Evolutionary conservation across 2,888 invertebrate species (phyloP).

Genomic region (Nomada fabriciana): DNA sequence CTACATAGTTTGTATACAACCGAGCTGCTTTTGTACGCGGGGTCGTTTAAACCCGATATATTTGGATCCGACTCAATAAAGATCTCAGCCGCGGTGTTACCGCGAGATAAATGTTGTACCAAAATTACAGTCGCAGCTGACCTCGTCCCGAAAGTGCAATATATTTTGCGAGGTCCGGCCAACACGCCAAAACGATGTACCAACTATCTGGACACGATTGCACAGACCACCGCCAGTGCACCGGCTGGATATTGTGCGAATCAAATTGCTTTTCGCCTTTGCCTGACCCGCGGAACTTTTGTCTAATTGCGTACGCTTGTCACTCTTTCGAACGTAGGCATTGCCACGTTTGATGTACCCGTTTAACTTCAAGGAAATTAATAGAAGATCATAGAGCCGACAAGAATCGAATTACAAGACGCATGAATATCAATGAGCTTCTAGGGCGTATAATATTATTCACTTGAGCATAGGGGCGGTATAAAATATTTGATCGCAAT

Average conservation of each 20-base stretch:
- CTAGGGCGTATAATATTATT: too few relatives aligned
- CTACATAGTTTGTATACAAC: slow-evolving; percentile 19
- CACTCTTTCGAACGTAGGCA: too few relatives aligned
- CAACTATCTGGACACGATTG: slow-evolving; percentile 64
- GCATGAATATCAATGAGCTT: too few relatives aligned
- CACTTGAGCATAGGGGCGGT: too few relatives aligned
- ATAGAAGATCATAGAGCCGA: too few relatives aligned
- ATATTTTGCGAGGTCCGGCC: slow-evolving; percentile 68
- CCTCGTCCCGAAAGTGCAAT: slow-evolving; percentile 77
- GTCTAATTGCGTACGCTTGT: background rate
- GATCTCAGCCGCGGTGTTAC: slow-evolving; percentile 71
- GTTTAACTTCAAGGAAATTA: too few relatives aligned
- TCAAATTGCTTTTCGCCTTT: slow-evolving; percentile 59
- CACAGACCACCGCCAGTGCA: slow-evolving; percentile 25
- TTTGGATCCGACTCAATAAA: slow-evolving; percentile 70
- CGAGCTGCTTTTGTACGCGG: slow-evolving; percentile 50
- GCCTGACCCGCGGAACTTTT: slow-evolving; percentile 9
- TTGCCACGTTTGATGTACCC: too few relatives aligned
- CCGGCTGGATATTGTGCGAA: slow-evolving; percentile 59
- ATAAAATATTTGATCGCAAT: too few relatives aligned
- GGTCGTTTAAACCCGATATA: slow-evolving; percentile 67
- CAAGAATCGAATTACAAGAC: too few relatives aligned
- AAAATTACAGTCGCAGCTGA: slow-evolving; percentile 77
- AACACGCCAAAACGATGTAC: slow-evolving; percentile 71
- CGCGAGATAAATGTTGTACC: slow-evolving; percentile 72